phyloP scores from a whole-genome alignment of 2,888 invertebrate species.

The Heliconius ismenius region DNA sequence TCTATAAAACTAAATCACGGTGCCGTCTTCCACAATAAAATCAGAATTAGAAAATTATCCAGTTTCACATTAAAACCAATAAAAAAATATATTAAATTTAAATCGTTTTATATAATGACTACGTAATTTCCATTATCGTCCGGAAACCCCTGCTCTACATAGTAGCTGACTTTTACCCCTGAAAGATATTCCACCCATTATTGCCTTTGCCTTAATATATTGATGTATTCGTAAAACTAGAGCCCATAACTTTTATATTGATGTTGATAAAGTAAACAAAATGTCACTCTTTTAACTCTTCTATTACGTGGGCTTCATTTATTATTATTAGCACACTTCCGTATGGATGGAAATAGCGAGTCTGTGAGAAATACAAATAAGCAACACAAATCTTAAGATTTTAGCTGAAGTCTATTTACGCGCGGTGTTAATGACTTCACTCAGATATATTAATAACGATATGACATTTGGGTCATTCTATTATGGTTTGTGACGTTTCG shows the following conservation, averaged over 20 bases:
- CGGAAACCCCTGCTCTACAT: conserved; percentile 8
- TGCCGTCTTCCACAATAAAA: too few species aligned
- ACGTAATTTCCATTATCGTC: conserved; percentile 30
- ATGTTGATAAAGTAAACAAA: conserved; percentile 23
- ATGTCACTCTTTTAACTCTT: conserved; percentile 1
- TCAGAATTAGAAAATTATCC: neutral
- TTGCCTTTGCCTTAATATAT: conserved; percentile 27
- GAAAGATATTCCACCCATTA: conserved; percentile 26
- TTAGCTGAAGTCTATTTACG: conserved; percentile 61
- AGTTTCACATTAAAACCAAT: neutral
- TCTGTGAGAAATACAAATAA: conserved; percentile 23
- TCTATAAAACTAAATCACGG: too few species aligned
- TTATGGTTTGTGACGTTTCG: conserved; percentile 52
- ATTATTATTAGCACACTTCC: conserved; percentile 48
- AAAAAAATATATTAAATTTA: neutral
- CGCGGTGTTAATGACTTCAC: conserved; percentile 70
- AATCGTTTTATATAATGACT: conserved; percentile 34
- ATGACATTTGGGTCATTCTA: conserved; percentile 73
- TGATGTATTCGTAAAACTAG: conserved; percentile 19
- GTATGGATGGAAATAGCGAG: conserved; percentile 54
- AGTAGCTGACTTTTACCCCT: conserved; percentile 7
- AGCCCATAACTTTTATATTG: neutral
- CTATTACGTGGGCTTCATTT: conserved; percentile 4
- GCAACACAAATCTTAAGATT: conserved; percentile 26
- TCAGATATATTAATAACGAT: conserved; percentile 47